Base-by-base conservation (phyloP, 2,797 vertebrate genomes). In the Lithobates sylvaticus region DNA sequence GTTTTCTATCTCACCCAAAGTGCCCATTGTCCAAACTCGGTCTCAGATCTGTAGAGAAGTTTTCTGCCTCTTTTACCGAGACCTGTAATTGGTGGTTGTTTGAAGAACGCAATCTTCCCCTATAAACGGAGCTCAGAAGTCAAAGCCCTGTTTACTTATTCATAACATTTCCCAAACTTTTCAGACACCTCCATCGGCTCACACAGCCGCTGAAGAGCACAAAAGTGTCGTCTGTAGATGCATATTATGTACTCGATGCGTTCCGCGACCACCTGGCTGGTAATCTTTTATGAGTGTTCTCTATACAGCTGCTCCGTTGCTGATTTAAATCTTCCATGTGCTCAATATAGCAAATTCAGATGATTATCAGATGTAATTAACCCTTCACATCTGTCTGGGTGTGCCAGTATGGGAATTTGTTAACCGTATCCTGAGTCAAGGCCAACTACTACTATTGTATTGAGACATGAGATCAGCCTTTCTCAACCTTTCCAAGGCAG, bases 61-160 rank as follows among this genome's bases (percentile, higher is more conserved):
- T 42, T 32, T n/a, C 61, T 10, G 18, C 39, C 61, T 34, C 44
- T 44, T 47, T 39, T 54, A 7, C 80, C 12, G 50, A 47, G 23
- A 58, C 15, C 34, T 8, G 1, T 47, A 15, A 76, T 29, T 76
- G 75, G 18, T 21, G 23, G 64, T 64, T 27, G n/a, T 27, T 42
- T 78, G 67, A 10, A 36, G 26, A 67, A 44, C 23, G 12, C 15
- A 1, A 16, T 78, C n/a, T 64, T 27, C n/a, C 61, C 39, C 6
- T 78, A 34, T 78, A 39, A 67, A 26, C 23, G 68, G 23, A 47
- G 65, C 36, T 78, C 3, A 21, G 44, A 50, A 68, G 26, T 68
- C 15, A 13, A 64, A 29, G 36, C 77, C 39, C 27, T 78, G 21
- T 42, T 65, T 47, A 39, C 67, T 78, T 78, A 78, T 78, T 78